Evolutionary conservation across 2,797 vertebrate species (phyloP), one percentile per base, ranked within the genome.

Genomic region (Sardinella longiceps): DNA sequence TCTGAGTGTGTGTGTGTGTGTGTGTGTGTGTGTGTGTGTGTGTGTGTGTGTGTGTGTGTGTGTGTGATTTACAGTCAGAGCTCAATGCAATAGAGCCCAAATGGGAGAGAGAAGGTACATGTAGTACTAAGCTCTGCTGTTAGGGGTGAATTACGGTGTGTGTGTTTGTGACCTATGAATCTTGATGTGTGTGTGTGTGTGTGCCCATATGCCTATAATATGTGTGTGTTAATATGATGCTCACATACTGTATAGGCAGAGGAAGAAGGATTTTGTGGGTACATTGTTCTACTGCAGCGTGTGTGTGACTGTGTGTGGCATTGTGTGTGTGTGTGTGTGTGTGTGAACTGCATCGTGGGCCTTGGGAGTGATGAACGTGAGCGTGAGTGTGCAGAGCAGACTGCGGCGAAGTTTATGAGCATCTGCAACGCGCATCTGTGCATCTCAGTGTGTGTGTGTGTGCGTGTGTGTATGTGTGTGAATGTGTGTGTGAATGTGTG

Each of bases 401-500:
- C n/a, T 83, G 53, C 80, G 50, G 50, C 25, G 80, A 51, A 39
- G 28, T 80, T 33, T 83, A 51, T 50, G 53, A 50, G 83, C 50
- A 23, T 85, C 46, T 74, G 30, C 56, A 30, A 18, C 48, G 63
- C 50, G 82, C 46, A 9, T 28, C 39, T 70, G 25, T 30, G 58
- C 63, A 28, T 70, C 23, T 83, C 5, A 30, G 63, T 66, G 60
- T 66, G 5, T 66, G 25, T 66, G 25, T 60, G 3, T 82, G 48
- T 82, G 81, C 25, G 50, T 74, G 4, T 70, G 39, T 28, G 58
- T 25, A 5, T 45, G 82, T 28, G 20, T 23, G 50, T 82, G 56
- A 30, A 20, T 33, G 51, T 58, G 53, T 28, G 20, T 23, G 81
- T 82, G 37, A 30, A 7, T 33, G 53, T 60, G 53, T 63, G 37